phyloP scores from a whole-genome alignment of 2,888 invertebrate genomes.

The Yponomeuta cagnagella region DNA sequence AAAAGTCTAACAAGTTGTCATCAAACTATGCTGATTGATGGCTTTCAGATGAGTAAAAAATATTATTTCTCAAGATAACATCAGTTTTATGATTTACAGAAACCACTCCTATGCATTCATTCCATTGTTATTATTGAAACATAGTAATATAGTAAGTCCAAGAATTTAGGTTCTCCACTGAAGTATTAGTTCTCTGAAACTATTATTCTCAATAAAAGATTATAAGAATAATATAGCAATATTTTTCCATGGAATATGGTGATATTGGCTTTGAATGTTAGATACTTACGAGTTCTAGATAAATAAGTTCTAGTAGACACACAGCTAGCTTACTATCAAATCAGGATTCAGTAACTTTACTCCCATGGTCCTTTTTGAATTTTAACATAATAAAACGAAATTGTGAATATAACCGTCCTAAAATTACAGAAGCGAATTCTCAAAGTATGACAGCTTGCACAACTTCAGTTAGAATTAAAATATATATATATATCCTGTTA shows the following conservation, averaged over 20 bases:
- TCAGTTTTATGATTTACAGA: slow-evolving; percentile 8
- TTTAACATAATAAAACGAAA: not conserved
- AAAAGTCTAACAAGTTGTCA: not conserved
- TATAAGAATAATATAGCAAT: slow-evolving; percentile 29
- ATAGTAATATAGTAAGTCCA: not conserved
- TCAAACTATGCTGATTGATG: too few relatives aligned
- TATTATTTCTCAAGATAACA: too few relatives aligned
- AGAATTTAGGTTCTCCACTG: not conserved
- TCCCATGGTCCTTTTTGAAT: not conserved
- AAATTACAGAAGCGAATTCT: slow-evolving; percentile 18
- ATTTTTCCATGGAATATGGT: slow-evolving; percentile 59
- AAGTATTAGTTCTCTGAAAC: not conserved
- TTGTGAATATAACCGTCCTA: slow-evolving; percentile 41
- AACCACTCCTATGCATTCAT: not conserved
- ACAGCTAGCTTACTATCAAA: not conserved
- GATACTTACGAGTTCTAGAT: slow-evolving; percentile 27
- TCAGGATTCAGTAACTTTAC: not conserved
- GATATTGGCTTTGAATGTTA: slow-evolving; percentile 61
- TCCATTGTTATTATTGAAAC: not conserved
- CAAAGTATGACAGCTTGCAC: not conserved
- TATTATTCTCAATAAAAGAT: not conserved
- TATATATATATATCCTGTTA: not conserved
- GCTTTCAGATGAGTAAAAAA: too few relatives aligned
- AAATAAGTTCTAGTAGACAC: slow-evolving; percentile 23
- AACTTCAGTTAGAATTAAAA: too few relatives aligned